Percentiles rank a stretch among this genome's conserved stretches.
phyloP scores from a whole-genome alignment of 2,888 invertebrate genomes.

The Buathra laborator region DNA sequence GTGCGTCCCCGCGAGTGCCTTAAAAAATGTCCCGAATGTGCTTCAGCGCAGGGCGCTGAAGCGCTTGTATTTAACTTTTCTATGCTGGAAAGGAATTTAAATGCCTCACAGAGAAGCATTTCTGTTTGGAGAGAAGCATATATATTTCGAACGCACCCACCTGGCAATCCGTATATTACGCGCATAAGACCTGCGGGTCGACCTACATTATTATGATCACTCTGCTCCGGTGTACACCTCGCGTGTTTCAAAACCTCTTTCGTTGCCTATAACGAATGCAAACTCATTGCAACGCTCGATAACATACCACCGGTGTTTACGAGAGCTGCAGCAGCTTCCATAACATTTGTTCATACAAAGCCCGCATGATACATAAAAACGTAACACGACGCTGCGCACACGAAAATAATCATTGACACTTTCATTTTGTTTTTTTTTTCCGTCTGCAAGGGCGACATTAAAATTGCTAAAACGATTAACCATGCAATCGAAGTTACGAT shows the following conservation, averaged over 20 bases:
- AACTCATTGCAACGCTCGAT: slow-evolving; percentile 48
- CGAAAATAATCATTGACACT: neutral
- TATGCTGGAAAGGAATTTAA: neutral
- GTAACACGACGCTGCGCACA: neutral
- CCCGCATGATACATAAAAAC: slow-evolving; percentile 10
- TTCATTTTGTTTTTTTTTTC: slow-evolving; percentile 9
- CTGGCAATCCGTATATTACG: slow-evolving; percentile 8
- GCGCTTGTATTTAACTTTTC: neutral
- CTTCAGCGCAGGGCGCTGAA: too few species aligned
- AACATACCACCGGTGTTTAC: slow-evolving; percentile 41
- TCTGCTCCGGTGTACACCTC: slow-evolving; percentile 12
- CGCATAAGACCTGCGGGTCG: slow-evolving; percentile 42
- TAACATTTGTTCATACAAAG: slow-evolving; percentile 45
- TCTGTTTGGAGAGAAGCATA: slow-evolving; percentile 1
- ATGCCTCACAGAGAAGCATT: neutral
- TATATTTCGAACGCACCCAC: slow-evolving; percentile 32
- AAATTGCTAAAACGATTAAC: slow-evolving; percentile 49
- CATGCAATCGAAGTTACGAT: slow-evolving; percentile 40
- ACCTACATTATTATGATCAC: slow-evolving; percentile 50
- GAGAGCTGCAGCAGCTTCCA: slow-evolving; percentile 26
- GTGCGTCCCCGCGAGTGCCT: too few species aligned
- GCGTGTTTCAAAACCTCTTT: slow-evolving; percentile 37
- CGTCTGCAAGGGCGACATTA: slow-evolving; percentile 4
- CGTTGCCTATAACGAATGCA: slow-evolving; percentile 28
- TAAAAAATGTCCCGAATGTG: too few species aligned